Evolutionary conservation across 1,140 invertebrate species (phyloP), one percentile per base, ranked within the genome.

Genomic region (Panagrolaimus sp.): DNA sequence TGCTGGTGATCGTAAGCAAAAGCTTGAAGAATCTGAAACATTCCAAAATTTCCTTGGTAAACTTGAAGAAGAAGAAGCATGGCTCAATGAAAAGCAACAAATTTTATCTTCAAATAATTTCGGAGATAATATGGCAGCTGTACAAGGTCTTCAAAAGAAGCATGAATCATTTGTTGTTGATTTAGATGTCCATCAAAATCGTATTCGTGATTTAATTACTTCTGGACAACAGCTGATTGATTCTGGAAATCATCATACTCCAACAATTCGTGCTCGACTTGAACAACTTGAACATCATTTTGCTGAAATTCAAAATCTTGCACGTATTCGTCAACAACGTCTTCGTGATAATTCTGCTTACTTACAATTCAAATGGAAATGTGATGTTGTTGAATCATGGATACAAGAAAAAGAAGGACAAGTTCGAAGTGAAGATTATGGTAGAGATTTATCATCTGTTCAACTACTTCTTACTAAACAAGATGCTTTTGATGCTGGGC

Each of bases 381-480:
- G 96, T 5, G 96, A 99, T 86, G 96, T 99, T 47, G 96, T 99
- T 0, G 96, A 99, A 84, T 95, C 92, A 61, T 99, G 96, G 96
- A 98, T 99, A 79, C 93, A 84, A 43, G 96, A 99, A 84, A 98
- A 98, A 85, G 96, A 98, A 85, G 91, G 91, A 13, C 94, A 98
- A 84, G 92, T 95, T 23, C 88, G 91, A 43, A 92, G 90, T 11
- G 92, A 95, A 77, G 93, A 96, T 82, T 96, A 90, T 84, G 93
- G 93, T 63, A 88, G 91, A 43, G 94, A 93, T 87, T 87, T 96
- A n/a, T 94, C 91, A 20, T 93, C 91, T 57, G 93, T 97, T 44
- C 92, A 96, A 84, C 96, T 93, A 11, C 86, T 96, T 67, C 87
- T 97, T 5, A 95, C 93, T 20, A 96, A 96, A 85, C 93, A 99